Evolutionary conservation across 2,888 invertebrate species (phyloP).

Genomic region (Creontiades dilutus): DNA sequence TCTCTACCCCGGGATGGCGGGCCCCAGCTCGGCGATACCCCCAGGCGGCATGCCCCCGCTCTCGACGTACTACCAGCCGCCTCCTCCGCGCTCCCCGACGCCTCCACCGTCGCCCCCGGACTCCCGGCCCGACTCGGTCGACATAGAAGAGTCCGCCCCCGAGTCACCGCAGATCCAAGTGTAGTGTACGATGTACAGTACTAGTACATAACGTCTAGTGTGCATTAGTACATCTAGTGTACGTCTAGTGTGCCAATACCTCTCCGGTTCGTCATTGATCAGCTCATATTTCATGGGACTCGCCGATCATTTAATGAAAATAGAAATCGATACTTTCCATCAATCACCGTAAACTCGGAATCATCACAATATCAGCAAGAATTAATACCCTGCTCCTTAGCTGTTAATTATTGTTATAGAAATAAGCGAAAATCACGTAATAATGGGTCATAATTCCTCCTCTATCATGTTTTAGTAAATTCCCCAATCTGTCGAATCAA

Average conservation of each 20-base stretch:
- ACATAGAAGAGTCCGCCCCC: conserved; percentile 76
- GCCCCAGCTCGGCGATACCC: conserved; percentile 74
- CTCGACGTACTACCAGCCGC: conserved; percentile 73
- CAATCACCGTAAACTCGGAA: no score
- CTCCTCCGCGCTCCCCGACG: conserved; percentile 80
- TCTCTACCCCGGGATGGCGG: conserved; percentile 77
- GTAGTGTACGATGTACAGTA: conserved; percentile 60
- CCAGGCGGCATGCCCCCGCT: conserved; percentile 68
- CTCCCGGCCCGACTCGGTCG: conserved; percentile 76
- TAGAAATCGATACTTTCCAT: no score
- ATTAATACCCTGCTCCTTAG: no score
- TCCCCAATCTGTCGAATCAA: no score
- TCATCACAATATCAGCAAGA: no score
- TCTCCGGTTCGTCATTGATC: conserved; percentile 58
- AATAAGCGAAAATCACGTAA: no score
- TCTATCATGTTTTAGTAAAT: no score
- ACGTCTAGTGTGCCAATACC: conserved; percentile 69
- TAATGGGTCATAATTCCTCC: no score
- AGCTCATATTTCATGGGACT: conserved; percentile 3
- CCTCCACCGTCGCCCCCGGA: conserved; percentile 76
- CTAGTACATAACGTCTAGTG: conserved; percentile 45
- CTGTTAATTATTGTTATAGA: no score
- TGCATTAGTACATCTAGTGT: conserved; percentile 54
- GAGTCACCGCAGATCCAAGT: conserved; percentile 75
- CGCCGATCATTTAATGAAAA: neutral